Base-by-base conservation (phyloP, 2,797 vertebrate genomes). In the Anabacerthia variegaticeps region DNA sequence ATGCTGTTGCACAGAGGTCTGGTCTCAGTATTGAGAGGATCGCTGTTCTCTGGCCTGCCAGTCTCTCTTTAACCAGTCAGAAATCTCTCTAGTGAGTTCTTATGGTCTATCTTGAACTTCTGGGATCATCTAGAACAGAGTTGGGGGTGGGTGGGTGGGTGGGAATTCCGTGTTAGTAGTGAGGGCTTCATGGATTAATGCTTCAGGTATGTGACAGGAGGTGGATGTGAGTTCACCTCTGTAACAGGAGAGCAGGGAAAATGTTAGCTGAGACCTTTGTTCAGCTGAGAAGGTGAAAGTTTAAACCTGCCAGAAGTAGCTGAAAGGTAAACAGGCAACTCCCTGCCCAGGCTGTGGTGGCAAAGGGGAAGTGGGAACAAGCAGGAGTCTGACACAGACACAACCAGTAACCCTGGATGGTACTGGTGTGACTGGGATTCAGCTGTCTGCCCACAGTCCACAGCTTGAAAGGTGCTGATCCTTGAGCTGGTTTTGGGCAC, bases 1-100 rank as follows among this genome's bases (percentile, higher is more conserved):
- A 74, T 46, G 58, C 72, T 93, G 65, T 82, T 92, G 54, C 46
- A 91, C 73, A 83, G 82, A 93, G 74, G 20, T 74, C 65, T 88
- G 82, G n/a, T 89, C 61, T 85, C 76, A 63, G 2, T 79, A 55
- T 62, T 75, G 54, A 85, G 65, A 85, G 73, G 32, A 68, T 88
- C 1, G 5, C 73, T 79, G 71, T 63, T 72, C 44, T 92, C 65
- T 94, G 92, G 51, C 51, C 36, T 13, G 13, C 30, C 52, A 20
- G n/a, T 71, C 54, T 93, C 22, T 54, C 58, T 93, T 88, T 74
- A 95, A 83, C 37, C 46, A 78, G 56, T 54, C 72, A 93, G 20
- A 94, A 85, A 61, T 55, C 17, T 85, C 69, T 77, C 65, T 78
- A 71, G 67, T 66, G 66, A 81, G 51, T 75, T 90, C 32, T 10